phyloP scores from a whole-genome alignment of 2,797 vertebrate genomes.

The Bucorvus abyssinicus region DNA sequence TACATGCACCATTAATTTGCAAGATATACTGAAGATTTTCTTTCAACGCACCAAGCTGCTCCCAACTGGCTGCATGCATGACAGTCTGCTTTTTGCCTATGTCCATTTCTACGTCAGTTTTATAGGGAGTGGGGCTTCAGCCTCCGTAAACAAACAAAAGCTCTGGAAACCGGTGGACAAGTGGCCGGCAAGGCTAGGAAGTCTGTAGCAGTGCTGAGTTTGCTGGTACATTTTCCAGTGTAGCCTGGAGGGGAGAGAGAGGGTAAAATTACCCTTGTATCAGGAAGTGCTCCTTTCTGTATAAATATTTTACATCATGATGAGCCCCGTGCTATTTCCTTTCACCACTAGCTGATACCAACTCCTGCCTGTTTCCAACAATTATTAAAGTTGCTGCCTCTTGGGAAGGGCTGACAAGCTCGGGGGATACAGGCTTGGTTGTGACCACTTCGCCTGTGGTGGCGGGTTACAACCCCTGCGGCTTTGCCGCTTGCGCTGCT shows the following conservation, averaged over 20 bases:
- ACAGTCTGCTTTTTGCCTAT: not conserved
- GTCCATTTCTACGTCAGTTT: not conserved
- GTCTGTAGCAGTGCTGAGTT: not conserved
- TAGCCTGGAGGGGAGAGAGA: not conserved
- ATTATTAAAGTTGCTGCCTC: not conserved
- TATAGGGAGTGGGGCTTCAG: not conserved
- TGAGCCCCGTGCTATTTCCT: not conserved
- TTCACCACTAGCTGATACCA: not conserved
- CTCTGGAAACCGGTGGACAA: not conserved
- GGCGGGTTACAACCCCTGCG: not conserved
- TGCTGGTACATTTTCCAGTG: not conserved
- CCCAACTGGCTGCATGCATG: rapidly evolving
- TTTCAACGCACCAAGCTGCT: not conserved
- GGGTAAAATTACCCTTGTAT: not conserved
- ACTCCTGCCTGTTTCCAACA: not conserved
- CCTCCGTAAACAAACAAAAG: not conserved
- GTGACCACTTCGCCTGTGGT: not conserved
- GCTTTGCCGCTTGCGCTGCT: not conserved
- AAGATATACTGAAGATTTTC: not conserved
- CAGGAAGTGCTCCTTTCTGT: not conserved
- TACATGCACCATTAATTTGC: not conserved
- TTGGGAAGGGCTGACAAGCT: not conserved
- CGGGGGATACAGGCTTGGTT: too few relatives aligned
- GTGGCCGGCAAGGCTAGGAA: not conserved
- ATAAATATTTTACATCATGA: not conserved